Percentiles rank a stretch among this genome's conserved stretches.
Evolutionary conservation across 1,140 invertebrate genomes (phyloP).

Genomic region (Drosophila prosaltans): DNA sequence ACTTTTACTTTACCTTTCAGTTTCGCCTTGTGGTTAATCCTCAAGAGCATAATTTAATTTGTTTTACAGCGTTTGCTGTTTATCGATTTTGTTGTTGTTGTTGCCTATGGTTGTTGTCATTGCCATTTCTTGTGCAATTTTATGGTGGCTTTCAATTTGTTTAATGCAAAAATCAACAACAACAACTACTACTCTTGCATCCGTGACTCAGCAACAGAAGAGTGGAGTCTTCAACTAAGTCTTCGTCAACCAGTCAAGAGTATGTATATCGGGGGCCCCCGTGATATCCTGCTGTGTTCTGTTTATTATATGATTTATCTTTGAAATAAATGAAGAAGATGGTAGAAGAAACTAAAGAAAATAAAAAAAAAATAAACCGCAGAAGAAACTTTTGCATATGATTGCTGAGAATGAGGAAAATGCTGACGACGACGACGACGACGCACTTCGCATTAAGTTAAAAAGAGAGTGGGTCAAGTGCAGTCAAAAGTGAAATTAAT

Average conservation of each 20-base stretch:
- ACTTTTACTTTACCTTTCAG: constrained; percentile 67
- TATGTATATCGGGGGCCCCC: constrained; percentile 6
- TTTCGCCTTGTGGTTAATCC: constrained; percentile 35
- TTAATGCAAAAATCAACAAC: constrained; percentile 54
- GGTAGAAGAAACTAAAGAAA: neutral
- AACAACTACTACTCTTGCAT: constrained; percentile 48
- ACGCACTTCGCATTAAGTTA: constrained; percentile 56
- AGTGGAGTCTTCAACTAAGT: constrained; percentile 29
- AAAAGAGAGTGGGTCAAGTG: constrained; percentile 77
- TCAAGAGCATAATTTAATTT: constrained; percentile 68
- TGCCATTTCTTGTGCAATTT: constrained; percentile 47
- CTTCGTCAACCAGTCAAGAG: constrained; percentile 26
- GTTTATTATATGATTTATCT: constrained; percentile 74
- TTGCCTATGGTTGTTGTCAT: constrained; percentile 8
- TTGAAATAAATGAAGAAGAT: constrained; percentile 13
- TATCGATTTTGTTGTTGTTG: constrained; percentile 47
- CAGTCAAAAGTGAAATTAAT: constrained; percentile 80
- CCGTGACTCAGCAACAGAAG: constrained; percentile 19
- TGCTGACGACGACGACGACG: neutral
- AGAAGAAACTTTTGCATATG: constrained; percentile 14
- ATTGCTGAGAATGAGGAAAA: constrained; percentile 13
- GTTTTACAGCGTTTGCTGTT: constrained; percentile 61
- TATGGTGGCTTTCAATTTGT: constrained; percentile 66
- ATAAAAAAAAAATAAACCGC: neutral
- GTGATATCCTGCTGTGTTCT: constrained; percentile 66